A percentile compares a stretch with the other conserved stretches of the same genome.
Conservation (phyloP, 2,888 invertebrate genomes). For the Clepsis dumicolana region DNA sequence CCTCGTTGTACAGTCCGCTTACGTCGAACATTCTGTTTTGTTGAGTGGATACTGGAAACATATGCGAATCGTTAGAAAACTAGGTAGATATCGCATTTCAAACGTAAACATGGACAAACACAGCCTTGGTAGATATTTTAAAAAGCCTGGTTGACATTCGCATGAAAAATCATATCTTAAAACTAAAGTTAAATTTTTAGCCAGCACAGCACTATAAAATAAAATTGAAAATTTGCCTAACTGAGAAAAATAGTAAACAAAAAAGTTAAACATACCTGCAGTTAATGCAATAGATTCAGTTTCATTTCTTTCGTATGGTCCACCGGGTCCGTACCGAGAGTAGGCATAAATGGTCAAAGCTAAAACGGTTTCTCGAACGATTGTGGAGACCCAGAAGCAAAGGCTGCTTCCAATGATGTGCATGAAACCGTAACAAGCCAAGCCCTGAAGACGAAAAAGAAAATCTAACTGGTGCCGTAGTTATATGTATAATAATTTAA, state of each 20-base stretch:
- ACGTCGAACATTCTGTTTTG: constrained; percentile 64
- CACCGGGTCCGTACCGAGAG: constrained; percentile 59
- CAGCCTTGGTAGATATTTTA: no score
- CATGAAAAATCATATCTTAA: not conserved
- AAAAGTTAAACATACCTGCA: constrained; percentile 7
- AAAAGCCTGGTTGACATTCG: not conserved
- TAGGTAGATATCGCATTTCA: no score
- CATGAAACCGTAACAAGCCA: constrained; percentile 91
- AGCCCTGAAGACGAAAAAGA: constrained; percentile 64
- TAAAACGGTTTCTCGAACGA: constrained; percentile 90
- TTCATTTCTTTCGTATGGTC: constrained; percentile 44
- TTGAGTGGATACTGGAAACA: constrained; percentile 24
- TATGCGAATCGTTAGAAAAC: not conserved
- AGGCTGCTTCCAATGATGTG: constrained; percentile 92
- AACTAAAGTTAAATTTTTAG: not conserved
- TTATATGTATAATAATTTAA: no score
- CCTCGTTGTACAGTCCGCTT: constrained; percentile 68
- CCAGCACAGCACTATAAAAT: no score
- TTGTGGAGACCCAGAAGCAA: constrained; percentile 93
- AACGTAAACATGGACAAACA: no score
- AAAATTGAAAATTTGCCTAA: not conserved
- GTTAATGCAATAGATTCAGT: constrained; percentile 5
- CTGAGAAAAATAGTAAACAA: not conserved
- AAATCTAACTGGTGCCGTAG: no score
- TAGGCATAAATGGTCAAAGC: constrained; percentile 85